Evolutionary conservation across 2,113 vertebrate species (phyloP), one percentile per base, ranked within the genome.

Genomic region (Myrmecobius fasciatus): DNA sequence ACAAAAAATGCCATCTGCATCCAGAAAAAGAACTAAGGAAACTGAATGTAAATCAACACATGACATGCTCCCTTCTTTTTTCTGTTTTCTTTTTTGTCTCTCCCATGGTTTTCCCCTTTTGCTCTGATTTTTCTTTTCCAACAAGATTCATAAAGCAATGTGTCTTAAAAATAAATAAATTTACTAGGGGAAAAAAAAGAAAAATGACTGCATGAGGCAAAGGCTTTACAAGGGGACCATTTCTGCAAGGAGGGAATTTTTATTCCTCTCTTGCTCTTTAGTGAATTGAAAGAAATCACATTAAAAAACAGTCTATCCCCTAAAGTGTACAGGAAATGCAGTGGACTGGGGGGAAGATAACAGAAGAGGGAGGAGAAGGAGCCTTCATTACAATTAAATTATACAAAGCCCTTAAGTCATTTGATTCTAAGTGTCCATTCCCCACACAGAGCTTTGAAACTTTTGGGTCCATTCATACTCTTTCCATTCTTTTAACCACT

Each of bases 401-500:
- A 14, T 6, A 83, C 67, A 83, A 83, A 83, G 67, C 36, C 67
- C 20, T 83, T 43, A 83, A 83, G 67, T 83, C 36, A 43, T 43
- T 14, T 25, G 28, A 4, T 43, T 52, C 46, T 75, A 94, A 92
- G 53, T 25, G 91, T 94, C 91, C 25, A 46, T 53, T 26, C 25
- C 25, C 36, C 24, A 24, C 43, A n/a, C 60, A 46, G 36, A 83
- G 60, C 92, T 93, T 53, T 43, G n/a, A 93, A 89, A 92, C 36
- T 53, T 46, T 83, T 43, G 46, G 53, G 26, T 46, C 25, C 83
- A 54, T 94, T 93, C 67, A 93, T 89, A 52, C 60, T 90, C n/a
- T 6, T 53, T 91, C 43, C 36, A 91, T 89, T 75, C 43, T 92
- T 92, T 53, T 53, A 97, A 91, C 36, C 20, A 52, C 90, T 83